These are phyloP conservation scores for Lonchura striata DNA, from an alignment of 2,113 vertebrate species.

Conservation along the genomic window DNA sequence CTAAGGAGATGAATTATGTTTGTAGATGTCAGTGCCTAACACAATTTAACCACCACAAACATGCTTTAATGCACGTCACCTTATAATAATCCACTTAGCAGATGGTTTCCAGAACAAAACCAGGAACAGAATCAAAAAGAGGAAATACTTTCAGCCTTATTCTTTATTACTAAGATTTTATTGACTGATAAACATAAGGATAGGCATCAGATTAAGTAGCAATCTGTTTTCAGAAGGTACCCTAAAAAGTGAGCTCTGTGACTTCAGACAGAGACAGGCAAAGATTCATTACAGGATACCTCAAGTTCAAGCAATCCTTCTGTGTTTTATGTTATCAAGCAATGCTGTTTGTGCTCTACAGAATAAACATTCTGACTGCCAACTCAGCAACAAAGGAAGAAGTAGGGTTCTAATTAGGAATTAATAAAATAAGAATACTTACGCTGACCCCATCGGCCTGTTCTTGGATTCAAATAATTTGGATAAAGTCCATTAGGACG, in stretches of 20 bases:
- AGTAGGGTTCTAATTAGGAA: neutral
- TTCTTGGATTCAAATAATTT: constrained; percentile 97
- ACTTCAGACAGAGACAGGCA: neutral
- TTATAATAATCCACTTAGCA: neutral
- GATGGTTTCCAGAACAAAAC: neutral
- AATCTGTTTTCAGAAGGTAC: neutral
- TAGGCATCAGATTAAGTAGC: neutral
- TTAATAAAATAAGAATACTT: constrained; percentile 73
- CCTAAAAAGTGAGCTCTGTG: neutral
- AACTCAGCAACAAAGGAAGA: neutral
- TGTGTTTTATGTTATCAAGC: neutral
- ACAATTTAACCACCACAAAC: neutral
- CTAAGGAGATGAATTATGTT: neutral
- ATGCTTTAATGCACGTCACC: neutral
- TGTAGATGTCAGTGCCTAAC: neutral
- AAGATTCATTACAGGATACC: neutral
- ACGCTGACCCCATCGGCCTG: constrained; percentile 98
- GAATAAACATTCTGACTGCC: neutral
- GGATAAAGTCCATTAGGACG: constrained; percentile 97
- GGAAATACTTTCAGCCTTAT: neutral
- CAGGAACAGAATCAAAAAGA: neutral
- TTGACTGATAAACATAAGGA: neutral
- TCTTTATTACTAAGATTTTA: neutral
- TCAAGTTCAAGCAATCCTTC: neutral
- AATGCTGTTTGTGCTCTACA: neutral